Evolutionary conservation across 2,888 invertebrate species (phyloP).

Genomic region (Eremobia ochroleuca): DNA sequence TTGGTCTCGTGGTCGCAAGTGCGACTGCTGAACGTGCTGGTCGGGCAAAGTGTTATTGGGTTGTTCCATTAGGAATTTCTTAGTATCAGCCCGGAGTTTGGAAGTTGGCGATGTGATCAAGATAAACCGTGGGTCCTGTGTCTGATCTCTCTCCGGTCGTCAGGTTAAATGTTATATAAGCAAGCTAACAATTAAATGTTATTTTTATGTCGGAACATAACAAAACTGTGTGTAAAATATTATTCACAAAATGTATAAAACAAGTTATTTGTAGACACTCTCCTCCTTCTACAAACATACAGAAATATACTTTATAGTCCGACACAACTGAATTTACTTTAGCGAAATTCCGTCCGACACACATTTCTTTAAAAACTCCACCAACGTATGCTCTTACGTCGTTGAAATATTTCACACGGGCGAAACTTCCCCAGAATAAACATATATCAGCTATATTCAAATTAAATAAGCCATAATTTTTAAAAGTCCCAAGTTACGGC

Average conservation of each 20-base stretch:
- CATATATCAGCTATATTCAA: constrained; percentile 76
- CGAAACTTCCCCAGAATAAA: constrained; percentile 61
- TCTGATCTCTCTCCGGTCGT: too few relatives aligned
- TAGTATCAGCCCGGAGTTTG: too few relatives aligned
- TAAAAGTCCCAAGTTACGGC: constrained; percentile 67
- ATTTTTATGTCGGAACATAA: too few relatives aligned
- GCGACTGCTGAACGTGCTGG: too few relatives aligned
- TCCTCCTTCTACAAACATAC: constrained; percentile 4
- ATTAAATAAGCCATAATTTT: constrained; percentile 77
- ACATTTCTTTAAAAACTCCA: constrained; percentile 55
- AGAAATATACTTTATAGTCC: constrained; percentile 45
- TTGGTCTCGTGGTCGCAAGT: too few relatives aligned
- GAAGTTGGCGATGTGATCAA: too few relatives aligned
- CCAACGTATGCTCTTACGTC: constrained; percentile 58
- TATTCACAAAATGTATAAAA: constrained; percentile 6
- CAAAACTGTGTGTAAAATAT: neutral
- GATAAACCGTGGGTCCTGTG: too few relatives aligned
- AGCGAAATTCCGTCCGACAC: constrained; percentile 42
- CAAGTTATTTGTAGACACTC: constrained; percentile 39
- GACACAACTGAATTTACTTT: constrained; percentile 50
- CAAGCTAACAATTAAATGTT: neutral
- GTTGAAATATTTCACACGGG: constrained; percentile 61
- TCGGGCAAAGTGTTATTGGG: too few relatives aligned
- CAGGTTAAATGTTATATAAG: neutral
- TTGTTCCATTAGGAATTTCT: too few relatives aligned